Percentiles rank a stretch among this genome's conserved stretches.
phyloP scores from a whole-genome alignment of 64 coral and sea anemone genomes.

The Actinia equina region DNA sequence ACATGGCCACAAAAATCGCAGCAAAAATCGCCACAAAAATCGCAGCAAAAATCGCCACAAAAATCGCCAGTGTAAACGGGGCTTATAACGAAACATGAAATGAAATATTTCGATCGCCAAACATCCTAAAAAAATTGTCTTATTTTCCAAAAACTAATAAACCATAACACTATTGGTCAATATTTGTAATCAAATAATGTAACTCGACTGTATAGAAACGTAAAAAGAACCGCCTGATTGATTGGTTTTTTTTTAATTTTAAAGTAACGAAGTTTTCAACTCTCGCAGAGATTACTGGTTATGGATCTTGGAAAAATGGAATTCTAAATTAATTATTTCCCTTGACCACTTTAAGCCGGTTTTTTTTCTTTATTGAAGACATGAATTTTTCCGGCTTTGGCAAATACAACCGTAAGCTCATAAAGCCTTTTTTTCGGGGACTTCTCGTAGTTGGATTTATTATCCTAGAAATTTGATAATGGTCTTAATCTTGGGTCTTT shows the following conservation, averaged over 20 bases:
- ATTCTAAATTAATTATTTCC: background rate
- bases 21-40: too few relatives aligned
- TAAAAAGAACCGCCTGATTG: background rate
- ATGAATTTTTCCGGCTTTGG: background rate
- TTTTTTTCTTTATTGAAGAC: background rate
- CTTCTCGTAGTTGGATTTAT: background rate
- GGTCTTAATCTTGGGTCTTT: conserved; percentile 4
- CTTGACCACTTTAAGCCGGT: background rate
- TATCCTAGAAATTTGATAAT: background rate
- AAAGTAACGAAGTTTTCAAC: background rate
- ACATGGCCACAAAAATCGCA: too few relatives aligned
- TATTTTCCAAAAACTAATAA: background rate
- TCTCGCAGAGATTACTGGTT: background rate
- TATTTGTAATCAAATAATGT: conserved; percentile 4
- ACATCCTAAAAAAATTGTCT: background rate
- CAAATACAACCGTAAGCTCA: background rate
- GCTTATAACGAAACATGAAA: background rate
- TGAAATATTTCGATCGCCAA: background rate
- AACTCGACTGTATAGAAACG: background rate
- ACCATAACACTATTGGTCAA: background rate
- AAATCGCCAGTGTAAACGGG: too few relatives aligned
- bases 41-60: too few relatives aligned
- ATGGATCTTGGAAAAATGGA: background rate
- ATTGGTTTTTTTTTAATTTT: background rate
- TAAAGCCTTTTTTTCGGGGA: background rate